Evolutionary conservation across 2,888 invertebrate genomes (phyloP).

Genomic region (Stegophylla sp.): DNA sequence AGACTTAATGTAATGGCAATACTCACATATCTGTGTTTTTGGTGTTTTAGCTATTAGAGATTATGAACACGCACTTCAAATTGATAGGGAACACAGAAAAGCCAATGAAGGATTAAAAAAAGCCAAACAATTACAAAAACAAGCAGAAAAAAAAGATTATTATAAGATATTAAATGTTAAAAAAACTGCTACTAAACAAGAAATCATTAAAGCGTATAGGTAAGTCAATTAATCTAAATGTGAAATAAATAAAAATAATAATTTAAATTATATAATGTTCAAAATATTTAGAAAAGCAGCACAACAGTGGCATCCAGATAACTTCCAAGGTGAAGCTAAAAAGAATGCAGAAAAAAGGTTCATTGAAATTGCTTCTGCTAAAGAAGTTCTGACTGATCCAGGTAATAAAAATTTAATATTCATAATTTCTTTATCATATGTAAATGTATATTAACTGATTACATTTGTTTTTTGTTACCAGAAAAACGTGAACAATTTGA

Average conservation of each 20-base stretch:
- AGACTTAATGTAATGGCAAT: too few species aligned
- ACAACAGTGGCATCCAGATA: conserved; percentile 99
- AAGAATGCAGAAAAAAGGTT: conserved; percentile 95
- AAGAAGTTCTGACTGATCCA: conserved; percentile 83
- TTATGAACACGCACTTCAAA: conserved; percentile 82
- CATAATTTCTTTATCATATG: background rate
- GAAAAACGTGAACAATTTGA: conserved; percentile 96
- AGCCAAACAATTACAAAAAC: conserved; percentile 91
- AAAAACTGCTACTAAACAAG: conserved; percentile 87
- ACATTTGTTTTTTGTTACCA: conserved; percentile 65
- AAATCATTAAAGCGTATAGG: conserved; percentile 92
- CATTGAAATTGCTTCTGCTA: conserved; percentile 97
- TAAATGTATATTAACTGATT: background rate
- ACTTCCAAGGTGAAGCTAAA: conserved; percentile 85
- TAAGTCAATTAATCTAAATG: conserved; percentile 61
- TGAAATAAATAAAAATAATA: background rate
- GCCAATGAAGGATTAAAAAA: conserved; percentile 88
- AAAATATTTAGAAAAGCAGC: conserved; percentile 79
- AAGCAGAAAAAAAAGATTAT: conserved; percentile 91
- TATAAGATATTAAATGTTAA: conserved; percentile 95
- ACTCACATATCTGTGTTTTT: background rate
- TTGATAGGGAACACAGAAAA: conserved; percentile 78
- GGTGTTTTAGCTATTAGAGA: conserved; percentile 79
- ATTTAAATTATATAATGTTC: background rate
- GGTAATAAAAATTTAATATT: conserved; percentile 64